Evolutionary conservation across 1,140 invertebrate genomes (phyloP).

Genomic region (Drosophila kurseongensis): DNA sequence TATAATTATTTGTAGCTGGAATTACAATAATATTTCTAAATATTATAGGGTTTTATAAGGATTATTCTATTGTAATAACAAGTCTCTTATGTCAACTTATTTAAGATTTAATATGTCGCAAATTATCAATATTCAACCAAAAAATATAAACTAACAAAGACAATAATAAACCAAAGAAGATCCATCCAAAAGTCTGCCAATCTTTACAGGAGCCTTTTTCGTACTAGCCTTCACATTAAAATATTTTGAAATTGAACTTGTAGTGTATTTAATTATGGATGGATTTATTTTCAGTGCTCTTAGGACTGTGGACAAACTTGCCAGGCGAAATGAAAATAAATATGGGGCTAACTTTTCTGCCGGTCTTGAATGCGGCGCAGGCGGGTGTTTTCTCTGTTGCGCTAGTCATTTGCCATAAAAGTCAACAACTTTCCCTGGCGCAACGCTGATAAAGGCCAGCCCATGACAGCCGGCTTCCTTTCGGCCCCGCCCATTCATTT

Average conservation of each 20-base stretch:
- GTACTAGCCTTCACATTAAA: too few species aligned
- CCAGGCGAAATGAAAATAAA: slow-evolving; percentile 67
- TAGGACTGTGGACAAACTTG: slow-evolving; percentile 26
- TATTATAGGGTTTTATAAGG: too few species aligned
- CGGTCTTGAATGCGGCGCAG: background rate
- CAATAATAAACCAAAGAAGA: too few species aligned
- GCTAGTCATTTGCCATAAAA: slow-evolving; percentile 73
- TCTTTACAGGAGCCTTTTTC: too few species aligned
- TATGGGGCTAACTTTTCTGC: slow-evolving; percentile 50
- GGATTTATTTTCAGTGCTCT: slow-evolving; percentile 10
- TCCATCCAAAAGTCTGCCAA: too few species aligned
- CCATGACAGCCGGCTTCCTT: slow-evolving; percentile 35
- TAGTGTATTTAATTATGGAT: background rate
- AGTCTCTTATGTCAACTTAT: too few species aligned
- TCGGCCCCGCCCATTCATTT: slow-evolving; percentile 34
- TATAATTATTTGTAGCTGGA: background rate
- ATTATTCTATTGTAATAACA: too few species aligned
- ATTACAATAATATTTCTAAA: too few species aligned
- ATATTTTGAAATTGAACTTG: background rate
- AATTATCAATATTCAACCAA: too few species aligned
- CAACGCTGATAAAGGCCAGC: slow-evolving; percentile 63
- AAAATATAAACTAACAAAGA: too few species aligned
- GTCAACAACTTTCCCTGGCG: slow-evolving; percentile 75
- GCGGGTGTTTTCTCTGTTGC: slow-evolving; percentile 13
- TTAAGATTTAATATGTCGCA: too few species aligned